Evolutionary conservation across 2,797 vertebrate genomes (phyloP).

Genomic region (Urophycis tenuis): DNA sequence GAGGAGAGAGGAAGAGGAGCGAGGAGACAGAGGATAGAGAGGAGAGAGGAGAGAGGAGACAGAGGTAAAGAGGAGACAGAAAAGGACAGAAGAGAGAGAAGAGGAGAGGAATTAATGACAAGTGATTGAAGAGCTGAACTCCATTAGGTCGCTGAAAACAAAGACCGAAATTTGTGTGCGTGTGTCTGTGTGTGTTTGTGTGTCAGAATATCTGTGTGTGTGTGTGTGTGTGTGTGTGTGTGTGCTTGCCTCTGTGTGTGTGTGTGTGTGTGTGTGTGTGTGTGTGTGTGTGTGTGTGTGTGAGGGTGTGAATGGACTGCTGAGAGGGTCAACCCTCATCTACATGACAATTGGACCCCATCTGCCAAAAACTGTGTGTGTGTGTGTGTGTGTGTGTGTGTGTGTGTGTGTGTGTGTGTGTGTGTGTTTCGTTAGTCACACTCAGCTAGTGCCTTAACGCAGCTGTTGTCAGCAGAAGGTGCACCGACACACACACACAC

Average conservation of each 20-base stretch:
- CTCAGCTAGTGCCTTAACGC: background rate
- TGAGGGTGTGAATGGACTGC: background rate
- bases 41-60: too few species aligned
- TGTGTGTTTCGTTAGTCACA: background rate
- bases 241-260: background rate
- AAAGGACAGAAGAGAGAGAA: too few species aligned
- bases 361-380: background rate
- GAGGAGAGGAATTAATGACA: too few species aligned
- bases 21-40: too few species aligned
- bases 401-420: background rate
- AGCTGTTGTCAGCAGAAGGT: background rate
- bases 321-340: conserved; percentile 1
- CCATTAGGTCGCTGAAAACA: too few species aligned
- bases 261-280: background rate
- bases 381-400: background rate
- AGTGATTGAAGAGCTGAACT: too few species aligned
- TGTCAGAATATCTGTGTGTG: background rate
- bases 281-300: background rate
- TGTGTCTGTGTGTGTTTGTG: background rate
- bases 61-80: too few species aligned
- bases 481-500: background rate
- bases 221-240: background rate
- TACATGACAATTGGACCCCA: conserved; percentile 1
- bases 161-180: background rate
- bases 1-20: too few species aligned